Evolutionary conservation across 2,888 invertebrate genomes (phyloP).

Genomic region (Dorcus parallelipipedus): DNA sequence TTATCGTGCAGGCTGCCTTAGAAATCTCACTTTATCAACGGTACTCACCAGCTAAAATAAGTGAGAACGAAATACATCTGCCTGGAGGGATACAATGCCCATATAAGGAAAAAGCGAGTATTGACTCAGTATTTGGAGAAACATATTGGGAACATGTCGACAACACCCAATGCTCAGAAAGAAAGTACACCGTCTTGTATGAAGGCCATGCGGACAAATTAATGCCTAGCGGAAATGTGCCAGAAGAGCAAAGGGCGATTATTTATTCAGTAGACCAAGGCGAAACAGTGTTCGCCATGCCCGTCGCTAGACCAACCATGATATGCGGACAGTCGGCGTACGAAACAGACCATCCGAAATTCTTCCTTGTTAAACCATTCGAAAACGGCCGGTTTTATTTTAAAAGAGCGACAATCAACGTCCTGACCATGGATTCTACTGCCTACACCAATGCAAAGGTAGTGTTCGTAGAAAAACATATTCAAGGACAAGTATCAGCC

Average conservation of each 20-base stretch:
- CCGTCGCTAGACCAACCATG: not conserved
- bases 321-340: not conserved
- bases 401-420: not conserved
- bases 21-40: constrained; percentile 2
- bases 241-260: not conserved
- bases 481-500: constrained; percentile 5
- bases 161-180: not conserved
- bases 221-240: not conserved
- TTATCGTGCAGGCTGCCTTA: constrained; percentile 1
- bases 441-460: constrained; percentile 18
- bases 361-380: constrained; percentile 5
- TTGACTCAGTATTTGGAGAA: constrained; percentile 7
- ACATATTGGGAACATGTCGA: constrained; percentile 3
- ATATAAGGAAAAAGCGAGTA: constrained; percentile 2
- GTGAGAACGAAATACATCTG: constrained; percentile 5
- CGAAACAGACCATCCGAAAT: constrained; percentile 4
- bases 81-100: constrained; percentile 6
- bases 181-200: not conserved
- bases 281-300: constrained; percentile 3
- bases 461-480: constrained; percentile 14
- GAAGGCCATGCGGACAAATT: constrained; percentile 4
- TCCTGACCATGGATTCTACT: constrained; percentile 13
- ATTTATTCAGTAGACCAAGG: not conserved
- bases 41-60: not conserved
- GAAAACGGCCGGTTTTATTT: constrained; percentile 6